phyloP scores from a whole-genome alignment of 2,797 vertebrate species.

The Epinephelus coioides region DNA sequence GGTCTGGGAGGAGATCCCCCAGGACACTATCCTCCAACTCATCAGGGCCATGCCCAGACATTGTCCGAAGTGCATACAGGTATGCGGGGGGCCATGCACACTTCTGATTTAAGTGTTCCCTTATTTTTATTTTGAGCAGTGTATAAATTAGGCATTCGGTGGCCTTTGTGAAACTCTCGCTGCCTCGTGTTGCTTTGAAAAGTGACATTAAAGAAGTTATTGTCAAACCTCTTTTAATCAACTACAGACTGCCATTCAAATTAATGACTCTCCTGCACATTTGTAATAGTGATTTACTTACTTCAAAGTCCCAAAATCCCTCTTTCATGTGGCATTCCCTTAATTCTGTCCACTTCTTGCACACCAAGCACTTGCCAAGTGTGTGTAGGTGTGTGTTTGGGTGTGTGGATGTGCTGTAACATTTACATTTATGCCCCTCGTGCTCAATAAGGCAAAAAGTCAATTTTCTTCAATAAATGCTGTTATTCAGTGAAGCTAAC shows the following conservation, averaged over 20 bases:
- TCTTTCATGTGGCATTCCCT: conserved; percentile 35
- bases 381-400: not conserved
- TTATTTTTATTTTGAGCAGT: no score
- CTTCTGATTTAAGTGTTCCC: no score
- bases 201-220: conserved; percentile 43
- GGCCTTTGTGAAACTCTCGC: conserved; percentile 43
- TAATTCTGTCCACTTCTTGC: conserved; percentile 30
- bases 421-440: conserved; percentile 49
- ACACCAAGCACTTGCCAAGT: not conserved
- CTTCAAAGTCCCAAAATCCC: conserved; percentile 44
- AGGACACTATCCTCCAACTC: no score
- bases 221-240: conserved; percentile 51
- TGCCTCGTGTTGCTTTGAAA: conserved; percentile 50
- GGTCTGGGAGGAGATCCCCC: no score
- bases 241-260: conserved; percentile 34
- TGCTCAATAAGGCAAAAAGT: conserved; percentile 65
- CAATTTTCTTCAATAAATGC: conserved; percentile 57
- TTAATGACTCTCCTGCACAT: conserved; percentile 49
- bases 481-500: conserved; percentile 47
- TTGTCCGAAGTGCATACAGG: no score
- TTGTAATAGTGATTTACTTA: conserved; percentile 40
- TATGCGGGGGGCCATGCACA: no score
- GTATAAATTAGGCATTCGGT: conserved; percentile 23
- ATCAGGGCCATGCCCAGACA: no score
- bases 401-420: conserved; percentile 7